Evolutionary conservation across 53 echinoderm and acorn worm genomes (phyloP).

Genomic region (Henricia sp.): DNA sequence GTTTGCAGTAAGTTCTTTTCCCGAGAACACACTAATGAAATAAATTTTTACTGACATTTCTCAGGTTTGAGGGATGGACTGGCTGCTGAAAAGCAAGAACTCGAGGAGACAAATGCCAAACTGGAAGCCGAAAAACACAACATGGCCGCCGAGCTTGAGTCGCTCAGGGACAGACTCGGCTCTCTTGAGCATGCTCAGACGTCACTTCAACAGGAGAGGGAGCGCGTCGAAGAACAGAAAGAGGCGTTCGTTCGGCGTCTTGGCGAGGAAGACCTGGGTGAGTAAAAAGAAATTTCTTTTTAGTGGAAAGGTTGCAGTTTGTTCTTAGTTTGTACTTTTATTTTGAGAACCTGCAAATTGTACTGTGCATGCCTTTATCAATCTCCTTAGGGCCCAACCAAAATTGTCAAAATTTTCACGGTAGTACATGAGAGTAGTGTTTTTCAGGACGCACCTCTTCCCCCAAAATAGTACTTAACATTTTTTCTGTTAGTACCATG

Average conservation of each 20-base stretch:
- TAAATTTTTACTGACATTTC: neutral
- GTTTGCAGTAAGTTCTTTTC: too few relatives aligned
- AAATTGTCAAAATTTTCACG: too few relatives aligned
- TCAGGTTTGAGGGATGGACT: constrained; percentile 81
- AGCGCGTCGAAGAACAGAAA: constrained; percentile 85
- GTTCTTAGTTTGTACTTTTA: too few relatives aligned
- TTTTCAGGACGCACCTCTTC: too few relatives aligned
- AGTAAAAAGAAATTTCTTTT: neutral
- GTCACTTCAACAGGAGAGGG: constrained; percentile 70
- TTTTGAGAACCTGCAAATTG: too few relatives aligned
- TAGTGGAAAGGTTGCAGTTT: neutral
- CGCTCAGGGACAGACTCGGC: constrained; percentile 53
- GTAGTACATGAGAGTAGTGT: too few relatives aligned
- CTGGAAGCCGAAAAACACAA: constrained; percentile 73
- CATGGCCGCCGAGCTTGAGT: constrained; percentile 77
- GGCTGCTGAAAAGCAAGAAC: constrained; percentile 73
- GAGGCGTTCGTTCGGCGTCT: constrained; percentile 70
- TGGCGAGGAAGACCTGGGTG: constrained; percentile 79
- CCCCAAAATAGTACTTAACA: too few relatives aligned
- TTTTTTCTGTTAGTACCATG: too few relatives aligned
- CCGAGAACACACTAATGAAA: neutral
- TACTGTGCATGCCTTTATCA: too few relatives aligned
- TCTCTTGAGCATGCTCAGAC: constrained; percentile 60
- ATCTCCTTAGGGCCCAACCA: too few relatives aligned
- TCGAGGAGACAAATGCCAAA: constrained; percentile 69